Evolutionary conservation across 2,888 invertebrate species (phyloP), one percentile per base, ranked within the genome.

Genomic region (Hirtodrosophila cameraria): DNA sequence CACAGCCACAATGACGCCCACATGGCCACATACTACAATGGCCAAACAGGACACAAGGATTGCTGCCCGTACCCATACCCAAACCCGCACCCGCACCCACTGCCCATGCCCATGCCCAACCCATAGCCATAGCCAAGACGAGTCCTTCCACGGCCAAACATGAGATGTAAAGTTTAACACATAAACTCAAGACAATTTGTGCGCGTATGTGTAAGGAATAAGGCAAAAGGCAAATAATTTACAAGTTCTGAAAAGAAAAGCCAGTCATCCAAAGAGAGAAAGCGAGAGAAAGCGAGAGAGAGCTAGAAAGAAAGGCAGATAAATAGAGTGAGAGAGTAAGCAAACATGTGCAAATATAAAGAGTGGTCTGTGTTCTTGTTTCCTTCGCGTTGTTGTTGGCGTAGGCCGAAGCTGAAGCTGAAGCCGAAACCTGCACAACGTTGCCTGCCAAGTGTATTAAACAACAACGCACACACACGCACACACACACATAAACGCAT

Each of bases 191-290:
- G 87, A 79, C 80, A 82, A 83, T 87, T 87, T 83, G 85, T 82
- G 72, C 79, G 78, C 75, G 78, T 74, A 62, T 81, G 87, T 81
- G 81, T 78, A 71, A 85, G 72, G 74, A 86, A 82, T 87, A 87
- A 78, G 79, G 83, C 87, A 79, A 87, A 85, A 86, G 75, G 80
- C 87, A 83, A 87, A 87, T 87, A 83, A 83, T 83, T 87, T 87
- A 86, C 87, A 87, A 86, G 86, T 82, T 85, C 74, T 86, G 81
- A 81, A 73, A 70, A 73, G 78, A 65, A 72, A 79, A 72, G 60
- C 70, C 75, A 78, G 75, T 70, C 61, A 55, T 38, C 59, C 23
- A 45, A 28, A 39, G 46, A 12, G 27, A 48, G 11, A 25, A 7
- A 23, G 15, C 43, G 46, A 27, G 27, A 35, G 38, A 38, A 42